Percentiles rank a stretch among this genome's conserved stretches.
These are phyloP conservation scores for Isurus oxyrinchus DNA, from an alignment of 2,113 vertebrate genomes.

Conservation along the genomic window DNA sequence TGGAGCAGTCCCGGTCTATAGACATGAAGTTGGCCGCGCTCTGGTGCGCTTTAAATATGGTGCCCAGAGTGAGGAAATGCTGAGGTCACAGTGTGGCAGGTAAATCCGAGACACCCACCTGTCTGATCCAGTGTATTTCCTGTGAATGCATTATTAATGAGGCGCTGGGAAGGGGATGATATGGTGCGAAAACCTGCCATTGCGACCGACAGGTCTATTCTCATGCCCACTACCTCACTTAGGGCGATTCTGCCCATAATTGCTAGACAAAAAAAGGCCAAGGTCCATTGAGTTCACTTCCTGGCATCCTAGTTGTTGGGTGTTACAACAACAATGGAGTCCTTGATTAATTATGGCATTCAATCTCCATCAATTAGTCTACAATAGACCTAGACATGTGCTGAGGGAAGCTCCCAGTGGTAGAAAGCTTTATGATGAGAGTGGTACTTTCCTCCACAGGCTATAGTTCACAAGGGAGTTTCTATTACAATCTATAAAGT, in stretches of 20 bases:
- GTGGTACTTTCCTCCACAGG: neutral
- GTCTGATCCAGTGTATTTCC: no score
- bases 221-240: no score
- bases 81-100: no score
- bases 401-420: neutral
- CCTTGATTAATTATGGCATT: neutral
- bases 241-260: neutral
- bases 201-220: no score
- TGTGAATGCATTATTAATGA: no score
- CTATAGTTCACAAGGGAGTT: neutral
- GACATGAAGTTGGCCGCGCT: no score
- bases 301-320: neutral
- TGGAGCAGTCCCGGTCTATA: no score
- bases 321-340: neutral
- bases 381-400: neutral
- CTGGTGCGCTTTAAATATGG: no score
- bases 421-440: neutral
- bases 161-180: no score
- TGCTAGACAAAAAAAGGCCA: neutral
- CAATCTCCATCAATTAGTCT: neutral
- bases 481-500: slow-evolving; percentile 3
- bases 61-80: no score
- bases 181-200: no score
- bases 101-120: no score
- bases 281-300: neutral